These are phyloP conservation scores for Mythimna pallens DNA, from an alignment of 2,888 invertebrate species.

Conservation along the genomic window DNA sequence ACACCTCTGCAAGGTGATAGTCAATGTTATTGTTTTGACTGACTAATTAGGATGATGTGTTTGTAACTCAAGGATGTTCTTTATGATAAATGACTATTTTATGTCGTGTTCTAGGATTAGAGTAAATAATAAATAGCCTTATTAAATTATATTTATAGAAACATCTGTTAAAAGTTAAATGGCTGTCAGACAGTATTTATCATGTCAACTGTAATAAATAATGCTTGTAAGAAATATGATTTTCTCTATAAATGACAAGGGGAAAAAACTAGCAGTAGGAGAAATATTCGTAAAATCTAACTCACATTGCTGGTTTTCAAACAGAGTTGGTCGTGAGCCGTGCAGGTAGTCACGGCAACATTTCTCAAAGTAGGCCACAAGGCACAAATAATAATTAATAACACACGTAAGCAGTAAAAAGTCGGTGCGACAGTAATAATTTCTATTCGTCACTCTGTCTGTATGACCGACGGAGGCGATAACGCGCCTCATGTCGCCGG, in stretches of 20 bases:
- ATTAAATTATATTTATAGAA: constrained; percentile 42
- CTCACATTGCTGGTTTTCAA: constrained; percentile 58
- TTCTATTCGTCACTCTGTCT: constrained; percentile 82
- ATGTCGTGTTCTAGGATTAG: constrained; percentile 49
- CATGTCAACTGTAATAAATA: constrained; percentile 36
- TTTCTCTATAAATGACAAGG: constrained; percentile 30
- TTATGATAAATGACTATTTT: constrained; percentile 37
- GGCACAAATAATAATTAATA: constrained; percentile 74
- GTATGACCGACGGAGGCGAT: constrained; percentile 83
- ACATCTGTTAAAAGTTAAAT: constrained; percentile 37
- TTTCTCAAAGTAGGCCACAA: constrained; percentile 70
- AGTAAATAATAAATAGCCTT: constrained; percentile 54
- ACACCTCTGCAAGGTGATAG: constrained; percentile 87
- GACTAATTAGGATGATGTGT: constrained; percentile 84
- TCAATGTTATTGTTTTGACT: constrained; percentile 86
- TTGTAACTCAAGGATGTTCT: constrained; percentile 67
- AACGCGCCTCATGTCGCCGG: constrained; percentile 84
- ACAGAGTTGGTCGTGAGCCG: constrained; percentile 53
- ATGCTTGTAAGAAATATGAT: constrained; percentile 32
- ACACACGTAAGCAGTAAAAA: constrained; percentile 78
- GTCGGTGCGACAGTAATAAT: constrained; percentile 76
- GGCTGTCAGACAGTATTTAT: constrained; percentile 45
- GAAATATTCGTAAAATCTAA: constrained; percentile 54
- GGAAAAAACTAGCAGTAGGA: constrained; percentile 30
- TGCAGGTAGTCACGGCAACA: constrained; percentile 60